A percentile compares a stretch with the other conserved stretches of the same genome.
These are phyloP conservation scores for Drosophila trapezifrons DNA, from an alignment of 1,140 invertebrate species.

Conservation along the genomic window DNA sequence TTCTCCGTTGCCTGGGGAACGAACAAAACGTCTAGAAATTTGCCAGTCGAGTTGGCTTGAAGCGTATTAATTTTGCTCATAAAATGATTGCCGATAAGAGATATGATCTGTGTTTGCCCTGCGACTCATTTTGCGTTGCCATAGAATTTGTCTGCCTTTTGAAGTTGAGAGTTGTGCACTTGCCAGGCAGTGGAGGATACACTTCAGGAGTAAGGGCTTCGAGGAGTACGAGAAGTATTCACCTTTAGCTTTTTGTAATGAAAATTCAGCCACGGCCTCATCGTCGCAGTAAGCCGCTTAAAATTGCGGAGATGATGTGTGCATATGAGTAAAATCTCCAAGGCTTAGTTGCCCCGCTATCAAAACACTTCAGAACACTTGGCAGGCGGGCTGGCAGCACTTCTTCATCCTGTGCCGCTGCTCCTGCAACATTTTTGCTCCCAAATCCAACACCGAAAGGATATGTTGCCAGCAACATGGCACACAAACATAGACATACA, in stretches of 20 bases:
- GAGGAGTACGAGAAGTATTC: conserved; percentile 31
- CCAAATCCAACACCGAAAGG: conserved; percentile 18
- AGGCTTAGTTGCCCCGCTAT: conserved; percentile 43
- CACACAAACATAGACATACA: conserved; percentile 6
- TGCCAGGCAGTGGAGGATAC: conserved; percentile 9
- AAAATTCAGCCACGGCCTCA: conserved; percentile 60
- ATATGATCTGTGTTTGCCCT: conserved; percentile 77
- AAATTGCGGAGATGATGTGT: conserved; percentile 60
- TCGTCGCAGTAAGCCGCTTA: conserved; percentile 64
- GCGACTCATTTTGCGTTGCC: conserved; percentile 8
- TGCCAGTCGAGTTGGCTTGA: conserved; percentile 52
- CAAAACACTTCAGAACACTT: conserved; percentile 51
- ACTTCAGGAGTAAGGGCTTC: background rate
- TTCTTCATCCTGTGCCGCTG: too few species aligned
- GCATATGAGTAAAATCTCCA: conserved; percentile 45
- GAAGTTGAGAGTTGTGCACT: conserved; percentile 49
- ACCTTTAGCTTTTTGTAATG: conserved; percentile 78
- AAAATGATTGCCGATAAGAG: conserved; percentile 81
- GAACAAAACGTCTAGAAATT: conserved; percentile 62
- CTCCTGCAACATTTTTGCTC: conserved; percentile 32
- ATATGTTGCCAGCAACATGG: conserved; percentile 67
- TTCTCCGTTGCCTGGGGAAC: conserved; percentile 51
- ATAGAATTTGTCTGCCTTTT: conserved; percentile 52
- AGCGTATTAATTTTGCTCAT: conserved; percentile 71
- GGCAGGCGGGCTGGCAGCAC: too few species aligned